phyloP scores from a whole-genome alignment of 2,888 invertebrate species.

The Listrodromus nycthemerus region DNA sequence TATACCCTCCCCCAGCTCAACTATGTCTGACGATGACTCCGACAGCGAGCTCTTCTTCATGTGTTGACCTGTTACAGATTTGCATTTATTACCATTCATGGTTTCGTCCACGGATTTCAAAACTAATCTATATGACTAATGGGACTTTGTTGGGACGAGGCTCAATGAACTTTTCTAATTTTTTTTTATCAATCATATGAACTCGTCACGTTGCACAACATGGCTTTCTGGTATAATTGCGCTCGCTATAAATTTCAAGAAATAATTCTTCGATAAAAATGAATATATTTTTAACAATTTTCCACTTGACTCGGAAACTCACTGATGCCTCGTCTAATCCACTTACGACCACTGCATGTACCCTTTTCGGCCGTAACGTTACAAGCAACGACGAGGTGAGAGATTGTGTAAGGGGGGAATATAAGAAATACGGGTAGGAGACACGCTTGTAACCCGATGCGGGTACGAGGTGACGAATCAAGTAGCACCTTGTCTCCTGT shows the following conservation, averaged over 20 bases:
- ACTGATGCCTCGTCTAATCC: conserved; percentile 4
- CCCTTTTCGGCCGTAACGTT: conserved; percentile 15
- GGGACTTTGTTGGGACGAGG: background rate
- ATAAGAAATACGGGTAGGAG: conserved; percentile 14
- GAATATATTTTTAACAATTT: background rate
- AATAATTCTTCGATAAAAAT: background rate
- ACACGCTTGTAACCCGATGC: conserved; percentile 35
- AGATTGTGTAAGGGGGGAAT: conserved; percentile 14
- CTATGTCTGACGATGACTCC: conserved; percentile 95
- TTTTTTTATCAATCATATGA: background rate
- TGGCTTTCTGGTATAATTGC: background rate
- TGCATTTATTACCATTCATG: conserved; percentile 7
- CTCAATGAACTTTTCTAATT: background rate
- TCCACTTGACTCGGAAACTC: conserved; percentile 13
- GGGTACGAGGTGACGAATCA: conserved; percentile 62
- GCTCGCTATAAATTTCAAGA: background rate
- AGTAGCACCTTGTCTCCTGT: conserved; percentile 60
- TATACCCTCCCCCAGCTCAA: conserved; percentile 96
- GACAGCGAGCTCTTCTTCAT: conserved; percentile 95
- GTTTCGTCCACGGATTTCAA: background rate
- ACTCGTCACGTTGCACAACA: background rate
- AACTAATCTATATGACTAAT: conserved; percentile 1
- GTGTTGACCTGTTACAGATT: conserved; percentile 89
- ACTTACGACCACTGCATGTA: conserved; percentile 17
- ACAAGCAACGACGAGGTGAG: conserved; percentile 18